Percentiles rank a stretch among this genome's conserved stretches.
Conservation (phyloP, 1,140 invertebrate genomes). For the Lanistes nyassanus region DNA sequence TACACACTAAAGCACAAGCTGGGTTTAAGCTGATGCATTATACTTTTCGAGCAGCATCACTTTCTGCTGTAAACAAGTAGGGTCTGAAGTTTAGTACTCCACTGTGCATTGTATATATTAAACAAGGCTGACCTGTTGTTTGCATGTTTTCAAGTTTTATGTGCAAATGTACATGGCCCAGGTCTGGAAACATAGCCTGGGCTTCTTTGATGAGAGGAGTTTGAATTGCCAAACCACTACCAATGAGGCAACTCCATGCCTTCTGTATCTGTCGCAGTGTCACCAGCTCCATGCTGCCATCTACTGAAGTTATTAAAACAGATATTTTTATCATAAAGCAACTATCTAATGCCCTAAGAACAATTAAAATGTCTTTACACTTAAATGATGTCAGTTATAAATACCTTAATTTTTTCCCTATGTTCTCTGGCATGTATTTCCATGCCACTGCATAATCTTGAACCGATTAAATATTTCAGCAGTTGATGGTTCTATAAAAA, state of each 20-base stretch:
- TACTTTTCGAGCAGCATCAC: too few species aligned
- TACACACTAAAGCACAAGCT: too few species aligned
- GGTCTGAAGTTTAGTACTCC: not conserved
- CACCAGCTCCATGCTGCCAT: constrained; percentile 16
- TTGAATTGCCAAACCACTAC: constrained; percentile 36
- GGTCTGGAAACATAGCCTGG: constrained; percentile 40
- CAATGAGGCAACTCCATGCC: constrained; percentile 31
- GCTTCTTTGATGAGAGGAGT: constrained; percentile 49
- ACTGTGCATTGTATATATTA: not conserved
- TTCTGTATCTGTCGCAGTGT: constrained; percentile 38
- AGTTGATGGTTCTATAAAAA: too few species aligned
- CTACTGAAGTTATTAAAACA: not conserved
- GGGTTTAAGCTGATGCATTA: too few species aligned
- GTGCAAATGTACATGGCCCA: constrained; percentile 44
- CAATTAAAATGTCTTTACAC: not conserved
- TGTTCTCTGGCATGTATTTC: too few species aligned
- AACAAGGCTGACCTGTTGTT: constrained; percentile 45
- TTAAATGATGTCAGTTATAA: not conserved
- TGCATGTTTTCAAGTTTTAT: constrained; percentile 62
- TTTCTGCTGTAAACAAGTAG: not conserved
- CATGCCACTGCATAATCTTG: too few species aligned
- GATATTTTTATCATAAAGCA: not conserved
- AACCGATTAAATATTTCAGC: too few species aligned
- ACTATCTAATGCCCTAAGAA: not conserved
- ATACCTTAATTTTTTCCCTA: not conserved